Percentiles rank a stretch among this genome's conserved stretches.
Conservation (phyloP, 2,113 vertebrate species). For the Pampusana beccarii region DNA sequence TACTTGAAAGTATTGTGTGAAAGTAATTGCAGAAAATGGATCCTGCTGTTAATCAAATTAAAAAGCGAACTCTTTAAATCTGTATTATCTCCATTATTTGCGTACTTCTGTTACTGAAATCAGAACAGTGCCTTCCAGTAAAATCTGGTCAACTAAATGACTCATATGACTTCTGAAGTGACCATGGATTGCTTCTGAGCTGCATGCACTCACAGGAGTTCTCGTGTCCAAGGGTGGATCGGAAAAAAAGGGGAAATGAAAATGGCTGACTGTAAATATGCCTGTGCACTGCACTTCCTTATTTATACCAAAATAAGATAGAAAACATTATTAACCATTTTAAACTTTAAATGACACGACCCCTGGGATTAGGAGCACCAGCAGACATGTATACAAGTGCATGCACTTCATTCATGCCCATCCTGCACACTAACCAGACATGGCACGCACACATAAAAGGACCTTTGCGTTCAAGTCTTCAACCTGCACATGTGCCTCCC, state of each 20-base stretch:
- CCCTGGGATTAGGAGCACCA: not conserved
- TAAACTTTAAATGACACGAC: not conserved
- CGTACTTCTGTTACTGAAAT: constrained; percentile 42
- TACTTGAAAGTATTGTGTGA: not conserved
- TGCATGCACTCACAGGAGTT: not conserved
- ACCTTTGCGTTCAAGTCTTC: not conserved
- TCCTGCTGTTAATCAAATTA: not conserved
- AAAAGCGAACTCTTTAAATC: not conserved
- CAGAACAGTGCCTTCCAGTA: constrained; percentile 45
- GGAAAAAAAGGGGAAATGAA: constrained; percentile 66
- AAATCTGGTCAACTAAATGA: constrained; percentile 21
- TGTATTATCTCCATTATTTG: not conserved
- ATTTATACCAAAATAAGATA: constrained; percentile 47
- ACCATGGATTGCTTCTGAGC: not conserved
- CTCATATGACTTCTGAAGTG: constrained; percentile 30
- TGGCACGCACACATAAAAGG: not conserved
- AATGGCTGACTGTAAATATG: constrained; percentile 69
- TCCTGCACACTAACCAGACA: accelerated
- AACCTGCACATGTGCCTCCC: not conserved
- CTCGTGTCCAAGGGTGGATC: not conserved
- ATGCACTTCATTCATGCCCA: not conserved
- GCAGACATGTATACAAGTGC: not conserved
- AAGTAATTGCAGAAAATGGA: not conserved
- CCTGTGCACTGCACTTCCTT: constrained; percentile 51
- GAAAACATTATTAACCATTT: constrained; percentile 17